phyloP scores from a whole-genome alignment of 2,888 invertebrate species.

The Phengaris alcon region DNA sequence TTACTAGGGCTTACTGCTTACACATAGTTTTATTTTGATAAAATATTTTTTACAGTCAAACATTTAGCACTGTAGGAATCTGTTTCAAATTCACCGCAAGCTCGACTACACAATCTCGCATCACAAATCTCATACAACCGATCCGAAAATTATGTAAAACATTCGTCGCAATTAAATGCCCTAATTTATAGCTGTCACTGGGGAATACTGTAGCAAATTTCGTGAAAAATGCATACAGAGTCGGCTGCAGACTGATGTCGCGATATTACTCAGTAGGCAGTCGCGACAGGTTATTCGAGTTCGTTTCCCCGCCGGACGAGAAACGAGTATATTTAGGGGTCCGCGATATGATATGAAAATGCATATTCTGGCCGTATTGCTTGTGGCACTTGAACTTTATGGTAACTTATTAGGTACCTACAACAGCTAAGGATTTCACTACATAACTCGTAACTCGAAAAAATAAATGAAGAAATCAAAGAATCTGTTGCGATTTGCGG shows the following conservation, averaged over 20 bases:
- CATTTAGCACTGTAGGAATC: slow-evolving; percentile 7
- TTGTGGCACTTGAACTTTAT: neutral
- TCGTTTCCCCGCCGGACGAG: slow-evolving; percentile 55
- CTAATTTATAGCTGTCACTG: slow-evolving; percentile 39
- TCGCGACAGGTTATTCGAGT: slow-evolving; percentile 58
- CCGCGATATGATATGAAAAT: slow-evolving; percentile 38
- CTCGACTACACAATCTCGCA: slow-evolving; percentile 28
- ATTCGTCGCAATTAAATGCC: slow-evolving; percentile 38
- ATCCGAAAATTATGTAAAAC: slow-evolving; percentile 34
- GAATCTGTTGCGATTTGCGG: neutral
- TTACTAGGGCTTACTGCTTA: neutral
- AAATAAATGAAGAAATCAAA: neutral
- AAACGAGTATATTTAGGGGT: slow-evolving; percentile 52
- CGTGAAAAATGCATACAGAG: slow-evolving; percentile 37
- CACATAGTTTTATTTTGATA: neutral
- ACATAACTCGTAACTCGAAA: neutral
- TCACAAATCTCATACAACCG: slow-evolving; percentile 30
- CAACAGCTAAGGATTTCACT: neutral
- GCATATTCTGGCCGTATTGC: neutral
- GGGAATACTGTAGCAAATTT: slow-evolving; percentile 39
- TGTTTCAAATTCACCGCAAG: slow-evolving; percentile 21
- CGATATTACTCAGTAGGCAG: slow-evolving; percentile 52
- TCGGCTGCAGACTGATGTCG: slow-evolving; percentile 41
- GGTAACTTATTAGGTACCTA: neutral
- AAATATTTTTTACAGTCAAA: slow-evolving; percentile 8